A percentile compares a stretch with the other conserved stretches of the same genome.
Conservation (phyloP, 1,140 invertebrate species). For the Lasioglossum albipes region DNA sequence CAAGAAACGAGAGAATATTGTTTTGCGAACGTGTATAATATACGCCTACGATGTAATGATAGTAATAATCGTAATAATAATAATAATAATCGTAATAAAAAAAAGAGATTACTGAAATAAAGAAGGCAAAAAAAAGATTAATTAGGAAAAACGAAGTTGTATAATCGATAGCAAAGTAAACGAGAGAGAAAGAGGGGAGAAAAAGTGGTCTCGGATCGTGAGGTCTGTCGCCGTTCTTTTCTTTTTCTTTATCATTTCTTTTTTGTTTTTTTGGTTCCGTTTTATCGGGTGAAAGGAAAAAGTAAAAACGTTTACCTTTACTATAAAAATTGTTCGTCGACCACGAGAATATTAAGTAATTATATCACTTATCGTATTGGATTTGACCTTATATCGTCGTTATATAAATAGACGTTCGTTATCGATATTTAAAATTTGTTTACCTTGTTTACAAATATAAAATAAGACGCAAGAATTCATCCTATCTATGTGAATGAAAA, state of each 20-base stretch:
- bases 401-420: conserved; percentile 73
- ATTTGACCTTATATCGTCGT: conserved; percentile 50
- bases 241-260: not conserved
- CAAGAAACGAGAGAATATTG: conserved; percentile 69
- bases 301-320: conserved; percentile 39
- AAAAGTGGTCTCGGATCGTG: conserved; percentile 7
- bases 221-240: conserved; percentile 20
- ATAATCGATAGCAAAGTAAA: conserved; percentile 40
- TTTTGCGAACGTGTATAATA: conserved; percentile 60
- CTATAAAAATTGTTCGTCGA: conserved; percentile 56
- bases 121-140: conserved; percentile 37
- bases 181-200: not conserved
- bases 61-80: conserved; percentile 43
- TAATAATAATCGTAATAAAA: conserved; percentile 47
- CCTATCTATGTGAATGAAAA: conserved; percentile 75
- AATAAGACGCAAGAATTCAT: conserved; percentile 75
- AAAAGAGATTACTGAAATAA: conserved; percentile 24
- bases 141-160: conserved; percentile 19
- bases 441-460: conserved; percentile 76
- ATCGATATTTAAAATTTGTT: conserved; percentile 70
- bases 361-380: conserved; percentile 60
- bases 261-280: not conserved
- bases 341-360: conserved; percentile 67
- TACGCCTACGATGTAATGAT: conserved; percentile 48
- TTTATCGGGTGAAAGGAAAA: conserved; percentile 6